Conservation (phyloP, 1,140 invertebrate genomes). For the Pachypsylla venusta region DNA sequence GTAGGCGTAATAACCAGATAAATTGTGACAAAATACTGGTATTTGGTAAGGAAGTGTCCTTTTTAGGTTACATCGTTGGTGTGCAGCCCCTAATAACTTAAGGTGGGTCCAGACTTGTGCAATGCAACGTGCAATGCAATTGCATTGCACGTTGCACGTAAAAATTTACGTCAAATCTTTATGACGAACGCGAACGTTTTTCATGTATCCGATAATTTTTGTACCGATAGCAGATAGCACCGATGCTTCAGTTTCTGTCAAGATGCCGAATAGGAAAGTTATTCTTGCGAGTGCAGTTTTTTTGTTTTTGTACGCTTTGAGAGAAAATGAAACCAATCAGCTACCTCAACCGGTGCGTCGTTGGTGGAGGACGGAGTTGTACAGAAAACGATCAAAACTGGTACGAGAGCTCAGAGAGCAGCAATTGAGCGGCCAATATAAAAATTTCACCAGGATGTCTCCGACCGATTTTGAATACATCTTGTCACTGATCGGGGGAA, state of each 20-base stretch:
- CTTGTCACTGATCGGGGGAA: conserved; percentile 19
- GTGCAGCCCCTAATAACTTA: too few species aligned
- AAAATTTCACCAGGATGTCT: conserved; percentile 24
- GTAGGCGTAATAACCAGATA: too few species aligned
- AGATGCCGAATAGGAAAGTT: conserved; percentile 8
- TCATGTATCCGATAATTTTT: conserved; percentile 8
- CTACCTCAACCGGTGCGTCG: conserved; percentile 12
- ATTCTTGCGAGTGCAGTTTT: conserved; percentile 9
- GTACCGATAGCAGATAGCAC: too few species aligned
- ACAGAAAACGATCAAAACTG: conserved; percentile 9
- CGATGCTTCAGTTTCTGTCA: conserved; percentile 9
- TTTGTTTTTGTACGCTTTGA: conserved; percentile 8
- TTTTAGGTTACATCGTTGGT: too few species aligned
- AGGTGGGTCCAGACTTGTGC: conserved; percentile 9
- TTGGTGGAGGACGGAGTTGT: conserved; percentile 14
- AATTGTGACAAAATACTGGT: too few species aligned
- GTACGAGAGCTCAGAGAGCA: conserved; percentile 4
- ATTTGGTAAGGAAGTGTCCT: too few species aligned
- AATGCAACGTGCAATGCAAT: conserved; percentile 3
- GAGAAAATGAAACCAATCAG: conserved; percentile 9
- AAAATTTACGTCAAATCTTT: conserved; percentile 6
- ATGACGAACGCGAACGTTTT: conserved; percentile 9
- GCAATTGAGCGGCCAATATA: background rate
- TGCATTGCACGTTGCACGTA: conserved; percentile 9
- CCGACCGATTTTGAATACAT: conserved; percentile 24